These are phyloP conservation scores for Mimachlamys varia DNA, from an alignment of 2,888 invertebrate species.

Conservation along the genomic window DNA sequence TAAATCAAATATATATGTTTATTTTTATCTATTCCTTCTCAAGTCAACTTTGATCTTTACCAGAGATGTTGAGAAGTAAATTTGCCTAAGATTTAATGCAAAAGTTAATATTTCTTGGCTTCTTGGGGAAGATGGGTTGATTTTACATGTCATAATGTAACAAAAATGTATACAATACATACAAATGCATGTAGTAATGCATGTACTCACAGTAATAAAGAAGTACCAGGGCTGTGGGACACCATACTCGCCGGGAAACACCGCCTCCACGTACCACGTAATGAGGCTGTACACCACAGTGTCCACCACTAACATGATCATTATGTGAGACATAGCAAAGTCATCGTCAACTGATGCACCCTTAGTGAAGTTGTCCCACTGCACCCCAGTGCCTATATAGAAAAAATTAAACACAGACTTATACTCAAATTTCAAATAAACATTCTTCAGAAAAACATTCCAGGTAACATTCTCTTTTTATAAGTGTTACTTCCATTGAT, in stretches of 20 bases:
- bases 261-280: conserved; percentile 92
- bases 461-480: too few relatives aligned
- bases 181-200: not conserved
- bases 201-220: conserved; percentile 85
- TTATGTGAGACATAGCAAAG: conserved; percentile 85
- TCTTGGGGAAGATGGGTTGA: not conserved
- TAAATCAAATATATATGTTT: too few relatives aligned
- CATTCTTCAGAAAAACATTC: too few relatives aligned
- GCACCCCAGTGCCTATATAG: conserved; percentile 75
- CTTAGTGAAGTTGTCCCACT: conserved; percentile 77
- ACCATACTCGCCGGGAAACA: conserved; percentile 93
- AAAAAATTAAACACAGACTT: not conserved
- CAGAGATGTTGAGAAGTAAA: too few relatives aligned
- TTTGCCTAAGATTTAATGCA: too few relatives aligned
- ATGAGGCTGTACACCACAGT: conserved; percentile 88
- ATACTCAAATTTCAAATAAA: not conserved
- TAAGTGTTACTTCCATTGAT: too few relatives aligned
- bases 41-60: too few relatives aligned
- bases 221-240: conserved; percentile 93
- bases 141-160: not conserved
- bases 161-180: not conserved
- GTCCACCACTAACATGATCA: conserved; percentile 89
- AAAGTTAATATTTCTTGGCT: too few relatives aligned
- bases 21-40: too few relatives aligned
- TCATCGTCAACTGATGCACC: conserved; percentile 87